Conservation (phyloP, 2,113 vertebrate genomes). For the Catharus fuscescens region DNA sequence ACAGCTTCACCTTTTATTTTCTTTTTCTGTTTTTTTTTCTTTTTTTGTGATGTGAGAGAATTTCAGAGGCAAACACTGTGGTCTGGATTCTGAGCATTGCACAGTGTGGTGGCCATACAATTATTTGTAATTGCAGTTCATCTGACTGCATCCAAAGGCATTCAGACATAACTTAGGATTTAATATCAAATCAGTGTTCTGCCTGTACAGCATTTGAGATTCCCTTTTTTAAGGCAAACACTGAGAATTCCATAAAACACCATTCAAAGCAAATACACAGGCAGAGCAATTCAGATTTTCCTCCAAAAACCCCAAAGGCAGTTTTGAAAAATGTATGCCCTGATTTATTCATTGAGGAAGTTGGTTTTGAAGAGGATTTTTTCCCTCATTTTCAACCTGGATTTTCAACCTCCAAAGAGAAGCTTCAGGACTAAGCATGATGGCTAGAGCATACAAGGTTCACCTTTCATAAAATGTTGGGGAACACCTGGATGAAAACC, state of each 20-base stretch:
- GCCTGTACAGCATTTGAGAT: background rate
- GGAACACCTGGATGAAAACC: background rate
- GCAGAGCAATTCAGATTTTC: background rate
- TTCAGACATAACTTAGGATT: background rate
- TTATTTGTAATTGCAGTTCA: background rate
- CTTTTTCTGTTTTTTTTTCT: accelerated
- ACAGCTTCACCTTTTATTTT: background rate
- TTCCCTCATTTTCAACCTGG: background rate
- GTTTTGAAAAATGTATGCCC: background rate
- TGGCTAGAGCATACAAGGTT: background rate
- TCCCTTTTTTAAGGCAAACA: background rate
- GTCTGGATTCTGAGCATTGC: background rate
- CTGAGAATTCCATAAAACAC: background rate
- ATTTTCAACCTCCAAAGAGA: background rate
- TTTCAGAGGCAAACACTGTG: background rate
- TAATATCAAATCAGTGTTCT: background rate
- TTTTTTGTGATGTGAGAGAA: background rate
- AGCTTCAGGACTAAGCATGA: background rate
- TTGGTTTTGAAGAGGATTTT: background rate
- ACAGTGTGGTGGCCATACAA: background rate
- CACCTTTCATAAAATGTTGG: background rate
- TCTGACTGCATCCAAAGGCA: background rate
- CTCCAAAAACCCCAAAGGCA: background rate
- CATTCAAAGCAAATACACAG: background rate
- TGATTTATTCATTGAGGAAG: slow-evolving; percentile 3